Conservation (phyloP, 2,888 invertebrate genomes). For the Platypus cylindrus region DNA sequence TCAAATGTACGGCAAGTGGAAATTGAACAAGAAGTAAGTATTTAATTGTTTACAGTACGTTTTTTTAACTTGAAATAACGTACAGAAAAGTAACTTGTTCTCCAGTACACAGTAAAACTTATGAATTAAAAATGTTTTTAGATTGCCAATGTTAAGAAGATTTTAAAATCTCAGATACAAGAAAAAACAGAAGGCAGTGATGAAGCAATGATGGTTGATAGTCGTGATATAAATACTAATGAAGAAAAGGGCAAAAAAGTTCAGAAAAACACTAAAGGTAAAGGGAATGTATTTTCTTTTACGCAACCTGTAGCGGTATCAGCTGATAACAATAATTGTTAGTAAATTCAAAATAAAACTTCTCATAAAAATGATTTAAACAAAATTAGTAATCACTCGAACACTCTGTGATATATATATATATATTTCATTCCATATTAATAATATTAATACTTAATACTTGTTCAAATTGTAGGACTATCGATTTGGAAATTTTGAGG, state of each 20-base stretch:
- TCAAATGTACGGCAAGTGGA: conserved; percentile 66
- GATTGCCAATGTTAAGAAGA: conserved; percentile 81
- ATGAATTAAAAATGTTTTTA: conserved; percentile 35
- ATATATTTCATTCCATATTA: too few relatives aligned
- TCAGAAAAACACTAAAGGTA: conserved; percentile 25
- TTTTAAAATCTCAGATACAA: conserved; percentile 62
- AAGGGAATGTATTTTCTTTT: too few relatives aligned
- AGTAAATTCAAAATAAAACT: too few relatives aligned
- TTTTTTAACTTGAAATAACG: too few relatives aligned
- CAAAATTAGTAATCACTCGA: too few relatives aligned
- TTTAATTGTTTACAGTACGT: background rate
- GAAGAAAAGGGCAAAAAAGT: conserved; percentile 38
- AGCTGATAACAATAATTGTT: too few relatives aligned
- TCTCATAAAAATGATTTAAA: too few relatives aligned
- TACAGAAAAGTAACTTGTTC: background rate
- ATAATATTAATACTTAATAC: too few relatives aligned
- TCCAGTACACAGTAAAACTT: background rate
- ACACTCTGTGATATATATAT: too few relatives aligned
- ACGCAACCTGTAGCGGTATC: too few relatives aligned
- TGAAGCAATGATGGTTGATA: conserved; percentile 69
- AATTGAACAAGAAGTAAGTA: conserved; percentile 73
- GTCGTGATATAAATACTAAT: conserved; percentile 47
- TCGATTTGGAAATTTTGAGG: too few relatives aligned
- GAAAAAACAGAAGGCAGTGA: conserved; percentile 60
- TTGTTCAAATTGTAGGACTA: too few relatives aligned